Base-by-base conservation (phyloP, 2,888 invertebrate genomes). In the Dasypogon diadema region DNA sequence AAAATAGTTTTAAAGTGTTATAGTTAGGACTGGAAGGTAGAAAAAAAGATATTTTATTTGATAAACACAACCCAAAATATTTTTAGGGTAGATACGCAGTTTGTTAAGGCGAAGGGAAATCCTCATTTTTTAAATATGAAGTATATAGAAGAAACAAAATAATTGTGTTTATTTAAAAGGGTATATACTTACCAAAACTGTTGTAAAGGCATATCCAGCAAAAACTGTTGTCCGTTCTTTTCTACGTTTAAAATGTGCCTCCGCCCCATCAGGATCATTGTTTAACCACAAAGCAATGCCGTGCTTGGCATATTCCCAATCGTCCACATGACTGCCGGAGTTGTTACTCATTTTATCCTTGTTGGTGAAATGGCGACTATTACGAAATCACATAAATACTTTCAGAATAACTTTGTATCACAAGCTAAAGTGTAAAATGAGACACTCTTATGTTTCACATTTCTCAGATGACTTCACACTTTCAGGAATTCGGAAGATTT, bases 221-320 rank as follows among this genome's bases (percentile, higher is more conserved):
- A 74, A 77, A 14, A 79, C 48, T 58, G 51, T 46, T 26, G 73
- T 79, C 22, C 76, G 74, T 12, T 77, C 75, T 22, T 46, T 37
- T 70, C 51, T 70, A 8, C 12, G 55, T 68, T 78, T 77, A 51
- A 79, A 79, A 55, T 77, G 76, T 48, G 34, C 58, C 65, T 79
- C 78, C 2, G 80, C 77, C n/a, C 58, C 55, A 2, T 75, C 63
- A 16, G 79, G 78, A 60, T 78, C 63, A 77, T 80, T 80, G 65
- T 79, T 79, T 12, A 80, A 22, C 79, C 79, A 80, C 14, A 79
- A 16, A 21, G 37, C 55, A 55, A 79, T 77, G 12, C 80, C 79
- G 18, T 75, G 24, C 55, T 79, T 79, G 10, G 78, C 74, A 58
- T 80, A 80, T 46, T 79, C 77, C 70, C 75, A 77, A 56, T 79